These are phyloP conservation scores for Bos javanicus DNA, from an alignment of 2,113 vertebrate species.

Conservation along the genomic window DNA sequence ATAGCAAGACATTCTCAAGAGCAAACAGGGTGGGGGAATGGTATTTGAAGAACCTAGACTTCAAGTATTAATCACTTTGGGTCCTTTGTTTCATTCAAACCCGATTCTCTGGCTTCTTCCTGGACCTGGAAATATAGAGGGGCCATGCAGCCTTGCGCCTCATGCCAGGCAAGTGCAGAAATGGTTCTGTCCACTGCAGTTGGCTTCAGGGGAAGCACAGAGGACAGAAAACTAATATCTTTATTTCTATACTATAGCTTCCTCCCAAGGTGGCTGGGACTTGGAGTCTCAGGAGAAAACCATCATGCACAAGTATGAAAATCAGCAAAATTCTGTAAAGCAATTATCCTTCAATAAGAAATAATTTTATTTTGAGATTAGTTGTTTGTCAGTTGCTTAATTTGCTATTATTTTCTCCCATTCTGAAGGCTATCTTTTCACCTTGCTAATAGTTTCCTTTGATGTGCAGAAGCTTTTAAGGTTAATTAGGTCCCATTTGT, in stretches of 20 bases:
- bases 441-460: too few relatives aligned
- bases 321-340: background rate
- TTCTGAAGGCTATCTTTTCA: too few relatives aligned
- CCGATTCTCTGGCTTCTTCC: background rate
- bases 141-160: background rate
- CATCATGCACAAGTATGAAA: background rate
- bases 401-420: too few relatives aligned
- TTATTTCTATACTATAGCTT: background rate
- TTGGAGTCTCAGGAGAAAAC: background rate
- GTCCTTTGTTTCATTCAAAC: background rate
- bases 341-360: background rate
- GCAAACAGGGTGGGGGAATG: background rate
- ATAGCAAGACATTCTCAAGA: background rate
- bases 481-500: too few relatives aligned
- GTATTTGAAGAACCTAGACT: background rate
- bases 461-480: too few relatives aligned
- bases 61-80: background rate
- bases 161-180: background rate
- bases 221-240: background rate
- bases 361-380: background rate
- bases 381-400: too few relatives aligned
- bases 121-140: background rate
- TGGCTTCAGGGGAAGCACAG: background rate
- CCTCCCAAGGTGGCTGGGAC: background rate
- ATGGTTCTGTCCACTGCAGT: background rate